Conservation (phyloP, 1,140 invertebrate genomes). For the Rhopalosiphum maidis region DNA sequence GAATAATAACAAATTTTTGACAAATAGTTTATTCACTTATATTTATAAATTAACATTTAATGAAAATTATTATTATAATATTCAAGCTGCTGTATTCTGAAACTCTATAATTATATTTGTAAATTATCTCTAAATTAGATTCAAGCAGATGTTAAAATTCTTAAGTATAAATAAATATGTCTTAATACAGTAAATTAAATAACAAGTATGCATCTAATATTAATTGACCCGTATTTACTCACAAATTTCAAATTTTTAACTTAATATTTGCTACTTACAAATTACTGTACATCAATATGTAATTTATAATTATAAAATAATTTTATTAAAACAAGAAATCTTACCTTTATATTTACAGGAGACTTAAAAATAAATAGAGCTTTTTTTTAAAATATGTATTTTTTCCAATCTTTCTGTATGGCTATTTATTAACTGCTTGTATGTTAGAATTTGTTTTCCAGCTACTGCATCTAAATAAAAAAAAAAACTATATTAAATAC, state of each 20-base stretch:
- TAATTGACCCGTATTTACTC: background rate
- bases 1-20: too few species aligned
- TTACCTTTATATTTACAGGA: slow-evolving; percentile 44
- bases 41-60: background rate
- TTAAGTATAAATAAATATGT: background rate
- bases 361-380: slow-evolving; percentile 1
- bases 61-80: background rate
- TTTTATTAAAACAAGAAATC: background rate
- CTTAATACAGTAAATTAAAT: background rate
- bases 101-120: too few species aligned
- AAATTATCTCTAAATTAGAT: background rate
- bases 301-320: background rate
- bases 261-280: background rate
- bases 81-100: background rate
- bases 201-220: background rate
- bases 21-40: too few species aligned
- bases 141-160: background rate
- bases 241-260: background rate
- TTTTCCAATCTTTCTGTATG: slow-evolving; percentile 6
- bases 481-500: background rate
- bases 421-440: background rate
- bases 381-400: slow-evolving; percentile 21
- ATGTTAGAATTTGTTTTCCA: background rate
- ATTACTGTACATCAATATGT: background rate
- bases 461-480: background rate